phyloP scores from a whole-genome alignment of 1,140 invertebrate genomes.

The Caenorhabditis latens region DNA sequence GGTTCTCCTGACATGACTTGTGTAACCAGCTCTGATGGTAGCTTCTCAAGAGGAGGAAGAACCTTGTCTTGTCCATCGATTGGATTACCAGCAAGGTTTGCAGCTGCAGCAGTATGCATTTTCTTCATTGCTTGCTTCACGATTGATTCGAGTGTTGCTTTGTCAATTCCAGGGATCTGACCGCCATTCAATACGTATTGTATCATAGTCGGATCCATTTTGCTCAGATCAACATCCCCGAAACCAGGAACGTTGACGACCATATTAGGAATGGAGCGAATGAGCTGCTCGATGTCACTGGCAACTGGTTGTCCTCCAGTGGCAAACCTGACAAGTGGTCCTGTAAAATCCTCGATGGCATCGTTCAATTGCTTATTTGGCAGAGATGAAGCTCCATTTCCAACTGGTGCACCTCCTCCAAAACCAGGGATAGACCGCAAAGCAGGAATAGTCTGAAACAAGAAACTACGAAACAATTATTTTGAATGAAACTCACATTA shows the following conservation, averaged over 20 bases:
- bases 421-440: conserved; percentile 65
- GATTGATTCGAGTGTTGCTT: conserved; percentile 72
- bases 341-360: conserved; percentile 69
- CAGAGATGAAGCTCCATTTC: conserved; percentile 38
- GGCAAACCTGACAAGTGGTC: conserved; percentile 72
- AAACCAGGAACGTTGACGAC: conserved; percentile 76
- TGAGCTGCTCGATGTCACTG: conserved; percentile 69
- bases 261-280: conserved; percentile 72
- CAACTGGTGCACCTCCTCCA: conserved; percentile 33
- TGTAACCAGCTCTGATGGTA: conserved; percentile 67
- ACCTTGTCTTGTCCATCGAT: conserved; percentile 65
- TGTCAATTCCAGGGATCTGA: conserved; percentile 74
- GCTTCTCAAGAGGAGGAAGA: conserved; percentile 67
- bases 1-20: conserved; percentile 69
- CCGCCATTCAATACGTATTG: conserved; percentile 75
- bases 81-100: conserved; percentile 60
- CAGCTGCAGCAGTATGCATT: conserved; percentile 69
- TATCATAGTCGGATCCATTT: conserved; percentile 69
- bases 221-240: conserved; percentile 72
- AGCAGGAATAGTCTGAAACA: conserved; percentile 64
- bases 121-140: conserved; percentile 74
- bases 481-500: conserved; percentile 22
- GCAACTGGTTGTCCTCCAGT: conserved; percentile 67
- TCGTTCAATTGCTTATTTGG: conserved; percentile 28
- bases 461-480: background rate